Conservation (phyloP, 1,140 invertebrate species). For the Rhopalosiphum padi region DNA sequence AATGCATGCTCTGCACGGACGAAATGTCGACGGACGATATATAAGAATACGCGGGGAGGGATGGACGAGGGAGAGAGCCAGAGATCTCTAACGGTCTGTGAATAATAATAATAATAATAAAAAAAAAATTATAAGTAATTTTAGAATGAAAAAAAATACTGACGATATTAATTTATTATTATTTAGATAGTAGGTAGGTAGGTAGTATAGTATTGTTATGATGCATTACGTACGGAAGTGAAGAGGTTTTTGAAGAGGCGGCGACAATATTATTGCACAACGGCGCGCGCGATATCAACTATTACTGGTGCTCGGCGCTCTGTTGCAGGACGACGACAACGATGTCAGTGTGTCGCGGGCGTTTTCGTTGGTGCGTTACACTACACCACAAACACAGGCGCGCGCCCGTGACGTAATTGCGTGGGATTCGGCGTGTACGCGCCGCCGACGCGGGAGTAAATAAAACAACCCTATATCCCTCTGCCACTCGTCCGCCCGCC, state of each 20-base stretch:
- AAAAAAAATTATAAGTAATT: not conserved
- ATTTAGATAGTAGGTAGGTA: not conserved
- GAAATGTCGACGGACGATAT: not conserved
- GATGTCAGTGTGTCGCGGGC: constrained; percentile 56
- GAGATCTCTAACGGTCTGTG: not conserved
- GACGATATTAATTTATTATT: not conserved
- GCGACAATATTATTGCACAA: not conserved
- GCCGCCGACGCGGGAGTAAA: constrained; percentile 15
- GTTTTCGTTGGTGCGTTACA: constrained; percentile 23
- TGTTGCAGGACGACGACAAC: constrained; percentile 14
- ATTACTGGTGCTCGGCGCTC: not conserved
- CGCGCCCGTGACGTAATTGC: constrained; percentile 38
- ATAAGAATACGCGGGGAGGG: not conserved
- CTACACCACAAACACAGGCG: not conserved
- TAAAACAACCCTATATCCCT: not conserved
- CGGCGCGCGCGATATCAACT: not conserved
- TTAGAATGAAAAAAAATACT: not conserved
- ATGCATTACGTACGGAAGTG: constrained; percentile 12
- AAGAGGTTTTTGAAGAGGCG: not conserved
- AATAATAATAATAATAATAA: not conserved
- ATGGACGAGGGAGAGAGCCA: not conserved
- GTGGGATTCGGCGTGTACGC: not conserved
- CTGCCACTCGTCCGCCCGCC: not conserved
- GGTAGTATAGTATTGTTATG: not conserved
- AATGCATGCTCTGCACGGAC: not conserved